Evolutionary conservation across 2,888 invertebrate genomes (phyloP), one percentile per base, ranked within the genome.

Genomic region (Epinotia ramella): DNA sequence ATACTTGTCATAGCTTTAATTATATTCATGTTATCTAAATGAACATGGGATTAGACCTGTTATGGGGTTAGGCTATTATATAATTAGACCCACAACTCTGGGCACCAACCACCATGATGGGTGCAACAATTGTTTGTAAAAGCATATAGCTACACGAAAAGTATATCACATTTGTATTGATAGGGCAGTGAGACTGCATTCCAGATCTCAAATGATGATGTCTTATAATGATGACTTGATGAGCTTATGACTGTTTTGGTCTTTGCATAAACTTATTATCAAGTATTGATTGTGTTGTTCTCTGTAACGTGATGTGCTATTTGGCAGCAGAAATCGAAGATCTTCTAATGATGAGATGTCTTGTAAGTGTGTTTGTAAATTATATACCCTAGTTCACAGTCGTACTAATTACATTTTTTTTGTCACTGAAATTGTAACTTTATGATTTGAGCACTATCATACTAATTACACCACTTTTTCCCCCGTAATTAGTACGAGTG

Each of bases 1-100:
- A 76, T 80, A 77, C 68, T 80, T 80, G 71, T 76, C 76, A 74
- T 79, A 75, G 71, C 75, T 69, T 64, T 73, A 73, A 73, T 24
- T 33, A 63, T 73, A 62, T 66, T 60, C 20, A 60, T 49, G 56
- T 63, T 76, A 72, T 63, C 46, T 63, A 67, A 72, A 56, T 67
- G 56, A 53, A 46, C 62, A 67, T 76, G 76, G 62, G 66, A 60
- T 66, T 65, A 71, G 59, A 18, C 44, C 71, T 53, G 49, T 60
- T 56, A 53, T 63, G 56, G 63, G 67, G 18, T 68, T 73, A 62
- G 33, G n/a, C 53, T 62, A 62, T 68, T 44, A 68, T 56, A n/a
- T 28, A 20, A 2, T 44, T 40, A 44, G 67, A 75, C 57, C n/a
- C 57, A 64, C 56, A 28, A 57, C 46, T 46, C 13, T 5, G 20